Conservation (phyloP, 2,888 invertebrate genomes). For the Dynastes maya region DNA sequence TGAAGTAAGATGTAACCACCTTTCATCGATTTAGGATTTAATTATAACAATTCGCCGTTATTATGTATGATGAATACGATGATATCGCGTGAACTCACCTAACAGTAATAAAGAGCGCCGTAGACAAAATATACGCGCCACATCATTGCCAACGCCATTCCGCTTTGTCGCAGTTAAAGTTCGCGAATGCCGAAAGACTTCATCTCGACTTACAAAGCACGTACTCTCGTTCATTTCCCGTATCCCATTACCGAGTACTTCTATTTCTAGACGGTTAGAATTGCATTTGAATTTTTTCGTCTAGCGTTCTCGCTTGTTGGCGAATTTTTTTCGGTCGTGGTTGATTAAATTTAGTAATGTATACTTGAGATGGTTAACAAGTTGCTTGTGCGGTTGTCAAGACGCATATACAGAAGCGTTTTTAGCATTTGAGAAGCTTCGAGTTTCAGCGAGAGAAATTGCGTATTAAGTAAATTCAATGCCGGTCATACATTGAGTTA, state of each 20-base stretch:
- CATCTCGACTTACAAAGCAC: slow-evolving; percentile 50
- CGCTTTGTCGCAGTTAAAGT: slow-evolving; percentile 32
- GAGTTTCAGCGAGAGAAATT: background rate
- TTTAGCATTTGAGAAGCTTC: background rate
- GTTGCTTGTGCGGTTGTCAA: slow-evolving; percentile 5
- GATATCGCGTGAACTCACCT: slow-evolving; percentile 17
- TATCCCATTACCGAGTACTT: slow-evolving; percentile 52
- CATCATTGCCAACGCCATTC: background rate
- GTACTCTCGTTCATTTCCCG: slow-evolving; percentile 53
- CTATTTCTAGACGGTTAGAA: slow-evolving; percentile 53
- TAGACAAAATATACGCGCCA: slow-evolving; percentile 48
- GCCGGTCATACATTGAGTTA: no score
- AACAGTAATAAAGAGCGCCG: slow-evolving; percentile 19
- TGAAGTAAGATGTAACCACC: background rate
- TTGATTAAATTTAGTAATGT: slow-evolving; percentile 39
- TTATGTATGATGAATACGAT: background rate
- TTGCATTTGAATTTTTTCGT: slow-evolving; percentile 55
- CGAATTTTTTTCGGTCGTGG: slow-evolving; percentile 16
- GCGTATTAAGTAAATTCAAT: no score
- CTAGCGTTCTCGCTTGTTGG: slow-evolving; percentile 23
- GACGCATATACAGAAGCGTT: background rate
- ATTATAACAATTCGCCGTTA: background rate
- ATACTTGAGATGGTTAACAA: slow-evolving; percentile 19
- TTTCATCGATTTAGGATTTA: slow-evolving; percentile 14
- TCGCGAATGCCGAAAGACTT: slow-evolving; percentile 38